phyloP scores from a whole-genome alignment of 2,797 vertebrate species.

The Okamejei kenojei region DNA sequence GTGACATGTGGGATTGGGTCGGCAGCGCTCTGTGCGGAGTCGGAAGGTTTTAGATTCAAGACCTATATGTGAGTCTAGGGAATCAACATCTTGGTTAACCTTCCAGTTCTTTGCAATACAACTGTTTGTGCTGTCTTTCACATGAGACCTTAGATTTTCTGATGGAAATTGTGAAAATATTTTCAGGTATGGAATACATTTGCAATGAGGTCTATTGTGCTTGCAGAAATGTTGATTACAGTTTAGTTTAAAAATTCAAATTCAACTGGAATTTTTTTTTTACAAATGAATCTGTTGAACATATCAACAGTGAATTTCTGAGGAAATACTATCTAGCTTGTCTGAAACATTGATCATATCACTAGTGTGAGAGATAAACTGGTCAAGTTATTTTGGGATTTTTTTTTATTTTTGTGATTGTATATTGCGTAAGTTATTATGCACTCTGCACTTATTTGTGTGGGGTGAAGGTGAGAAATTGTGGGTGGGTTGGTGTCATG shows the following conservation, averaged over 20 bases:
- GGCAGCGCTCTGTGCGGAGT: too few species aligned
- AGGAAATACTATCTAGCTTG: background rate
- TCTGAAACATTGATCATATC: background rate
- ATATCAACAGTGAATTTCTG: background rate
- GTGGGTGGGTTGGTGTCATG: too few species aligned
- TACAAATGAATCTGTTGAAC: background rate
- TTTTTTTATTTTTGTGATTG: background rate
- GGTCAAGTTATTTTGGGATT: background rate
- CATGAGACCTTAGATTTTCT: too few species aligned
- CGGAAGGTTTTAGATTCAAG: too few species aligned
- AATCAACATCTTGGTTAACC: too few species aligned
- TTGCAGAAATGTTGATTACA: too few species aligned
- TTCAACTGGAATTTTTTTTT: background rate
- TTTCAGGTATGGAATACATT: background rate
- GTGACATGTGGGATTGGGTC: too few species aligned
- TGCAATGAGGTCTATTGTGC: too few species aligned
- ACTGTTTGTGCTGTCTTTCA: too few species aligned
- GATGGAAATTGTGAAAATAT: background rate
- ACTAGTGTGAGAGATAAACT: background rate
- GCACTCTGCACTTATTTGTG: background rate
- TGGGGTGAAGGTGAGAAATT: too few species aligned
- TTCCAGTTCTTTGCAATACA: too few species aligned
- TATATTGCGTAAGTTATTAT: background rate
- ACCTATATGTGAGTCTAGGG: too few species aligned
- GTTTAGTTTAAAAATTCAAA: background rate